Base-by-base conservation (phyloP, 2,888 invertebrate species). In the Eustalomyia histrio region DNA sequence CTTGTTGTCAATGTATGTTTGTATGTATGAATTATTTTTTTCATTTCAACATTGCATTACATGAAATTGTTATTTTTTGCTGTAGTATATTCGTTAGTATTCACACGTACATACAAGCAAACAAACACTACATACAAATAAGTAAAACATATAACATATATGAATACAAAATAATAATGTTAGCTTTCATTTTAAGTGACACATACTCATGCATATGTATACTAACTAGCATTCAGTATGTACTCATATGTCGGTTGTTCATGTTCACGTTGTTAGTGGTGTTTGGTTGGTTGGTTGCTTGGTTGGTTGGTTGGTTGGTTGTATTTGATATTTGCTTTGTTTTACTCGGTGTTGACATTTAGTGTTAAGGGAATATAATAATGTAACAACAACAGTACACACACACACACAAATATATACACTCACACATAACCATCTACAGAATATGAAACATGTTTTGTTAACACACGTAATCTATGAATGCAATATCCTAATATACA, bases 111-210 rank as follows among this genome's bases (percentile, higher is more conserved):
- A 68, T 17, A 35, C 29, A 16, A 2, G 33, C 21, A 21, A 21
- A 21, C 21, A 21, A 21, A 21, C 21, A 21, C 21, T 21, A 21
- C 21, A 21, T 21, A 8, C 21, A 18, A 50, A 65, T 18, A 43
- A 7, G 35, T 39, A 63, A 58, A 10, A 39, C 24, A 58, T 17
- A 39, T 53, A 21, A 53, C 18, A 18, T 33, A 21, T 52, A 79
- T 79, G 79, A 79, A 75, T 74, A 74, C 47, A 79, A 75, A 79
- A 74, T 75, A 79, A 79, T 79, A 74, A 74, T 79, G 79, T 74
- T 74, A 69, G 69, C 33, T 68, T 69, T 79, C 58, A 65, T 79
- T 79, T 74, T 53, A 79, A 74, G 74, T 79, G 79, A 74, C 64
- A 21, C 21, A 79, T 53, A 69, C 74, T 65, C 63, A 61, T 64